Base-by-base conservation (phyloP, 2,113 vertebrate species). In the Triplophysa siluroides region DNA sequence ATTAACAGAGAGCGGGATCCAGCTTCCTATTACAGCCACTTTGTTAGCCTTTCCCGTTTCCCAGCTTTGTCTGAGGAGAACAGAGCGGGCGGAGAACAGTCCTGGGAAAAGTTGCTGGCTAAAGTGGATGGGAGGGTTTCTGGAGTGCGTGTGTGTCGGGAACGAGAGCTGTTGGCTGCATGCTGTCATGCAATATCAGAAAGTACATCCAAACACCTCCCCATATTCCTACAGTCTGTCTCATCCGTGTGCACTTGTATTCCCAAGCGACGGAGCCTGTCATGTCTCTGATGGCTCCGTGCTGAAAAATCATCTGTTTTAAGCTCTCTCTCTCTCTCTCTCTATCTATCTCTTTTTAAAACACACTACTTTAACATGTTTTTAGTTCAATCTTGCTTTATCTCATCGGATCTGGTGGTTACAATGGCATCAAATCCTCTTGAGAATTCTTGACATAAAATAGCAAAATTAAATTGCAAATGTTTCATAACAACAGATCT, bases 61-160 rank as follows among this genome's bases (percentile, higher is more conserved):
- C 86, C 85, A 87, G 83, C 83, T 88, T 87, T 85, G 86, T 86
- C 68, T 84, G 69, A 50, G 68, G 68, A 85, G 69, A 86, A 86
- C 81, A 83, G 76, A 63, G 62, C 67, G 43, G 67, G 78, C 74
- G 69, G 77, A 83, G 72, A 71, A 66, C 70, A 73, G 78, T 69
- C 82, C 79, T 82, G 86, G 82, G 84, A 85, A 83, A 82, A 80
- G 75, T 71, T 73, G 70, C 75, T 79, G 12, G 33, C 79, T 78
- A 81, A 76, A 79, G 84, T 83, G 81, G 83, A 83, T 66, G 86
- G 84, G 83, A 74, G 80, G 62, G 81, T 81, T 76, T 83, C 56
- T 56, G 23, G 43, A 58, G 50, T 62, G 43, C 50, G 61, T 76
- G 43, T 47, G 69, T 69, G 61, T 61, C 41, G 12, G 73, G 12